These are phyloP conservation scores for Andrena camellia DNA, from an alignment of 2,888 invertebrate species.

Conservation along the genomic window DNA sequence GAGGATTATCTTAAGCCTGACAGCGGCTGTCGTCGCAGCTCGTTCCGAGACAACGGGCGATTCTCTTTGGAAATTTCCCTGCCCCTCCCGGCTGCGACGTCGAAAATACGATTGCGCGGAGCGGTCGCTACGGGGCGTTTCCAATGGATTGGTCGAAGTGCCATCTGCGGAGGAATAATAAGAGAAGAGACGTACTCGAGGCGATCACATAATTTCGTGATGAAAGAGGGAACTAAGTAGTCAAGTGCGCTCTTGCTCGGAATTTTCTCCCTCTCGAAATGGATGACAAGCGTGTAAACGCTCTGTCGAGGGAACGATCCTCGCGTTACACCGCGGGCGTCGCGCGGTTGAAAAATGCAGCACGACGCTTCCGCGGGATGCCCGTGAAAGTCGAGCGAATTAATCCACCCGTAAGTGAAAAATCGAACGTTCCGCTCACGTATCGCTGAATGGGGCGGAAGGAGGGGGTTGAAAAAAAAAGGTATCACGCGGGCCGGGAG, in stretches of 20 bases:
- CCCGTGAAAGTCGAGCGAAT: conserved; percentile 34
- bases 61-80: conserved; percentile 3
- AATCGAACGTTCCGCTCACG: conserved; percentile 47
- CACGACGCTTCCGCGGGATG: conserved; percentile 20
- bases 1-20: conserved; percentile 33
- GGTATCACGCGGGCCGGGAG: conserved; percentile 21
- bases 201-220: neutral
- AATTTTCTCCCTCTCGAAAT: neutral
- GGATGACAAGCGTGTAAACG: conserved; percentile 6
- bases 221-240: neutral
- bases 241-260: neutral
- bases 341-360: conserved; percentile 33
- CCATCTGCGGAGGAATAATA: neutral
- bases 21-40: conserved; percentile 7
- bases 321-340: neutral
- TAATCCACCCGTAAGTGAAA: conserved; percentile 49
- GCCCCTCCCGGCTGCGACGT: neutral
- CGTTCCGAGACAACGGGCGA: conserved; percentile 10
- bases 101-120: neutral
- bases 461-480: conserved; percentile 23
- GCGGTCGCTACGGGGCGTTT: neutral
- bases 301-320: neutral
- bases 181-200: neutral
- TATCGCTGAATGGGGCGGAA: conserved; percentile 2
- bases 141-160: neutral